These are phyloP conservation scores for Drosophila lacicola DNA, from an alignment of 2,888 invertebrate genomes.

Conservation along the genomic window DNA sequence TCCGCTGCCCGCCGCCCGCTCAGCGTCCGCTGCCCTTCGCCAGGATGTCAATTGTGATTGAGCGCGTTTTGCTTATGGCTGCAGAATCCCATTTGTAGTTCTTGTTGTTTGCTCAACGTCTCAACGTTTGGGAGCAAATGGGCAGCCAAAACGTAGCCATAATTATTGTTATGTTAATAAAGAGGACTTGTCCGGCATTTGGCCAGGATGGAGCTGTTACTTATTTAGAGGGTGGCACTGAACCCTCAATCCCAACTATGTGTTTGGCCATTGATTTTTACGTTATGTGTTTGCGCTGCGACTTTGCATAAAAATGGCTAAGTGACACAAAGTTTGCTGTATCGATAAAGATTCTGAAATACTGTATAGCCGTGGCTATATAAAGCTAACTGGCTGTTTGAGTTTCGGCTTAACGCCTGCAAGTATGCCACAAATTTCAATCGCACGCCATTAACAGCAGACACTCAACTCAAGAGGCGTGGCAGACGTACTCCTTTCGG, in stretches of 20 bases:
- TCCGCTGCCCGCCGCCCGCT: constrained; percentile 6
- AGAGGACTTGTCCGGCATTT: constrained; percentile 12
- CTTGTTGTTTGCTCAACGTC: constrained; percentile 63
- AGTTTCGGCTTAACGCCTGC: constrained; percentile 48
- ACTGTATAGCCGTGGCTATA: background rate
- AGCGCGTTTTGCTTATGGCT: constrained; percentile 72
- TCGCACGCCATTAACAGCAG: constrained; percentile 62
- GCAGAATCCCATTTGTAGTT: constrained; percentile 61
- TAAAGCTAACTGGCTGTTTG: constrained; percentile 31
- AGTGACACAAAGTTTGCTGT: constrained; percentile 39
- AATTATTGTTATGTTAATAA: constrained; percentile 80
- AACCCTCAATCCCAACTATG: constrained; percentile 3
- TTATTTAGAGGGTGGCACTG: constrained; percentile 44
- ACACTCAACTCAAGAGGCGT: constrained; percentile 55
- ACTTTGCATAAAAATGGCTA: constrained; percentile 75
- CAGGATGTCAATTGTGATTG: constrained; percentile 75
- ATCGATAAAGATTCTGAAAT: constrained; percentile 33
- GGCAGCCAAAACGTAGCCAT: constrained; percentile 63
- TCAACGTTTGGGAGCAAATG: constrained; percentile 52
- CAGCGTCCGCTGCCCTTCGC: constrained; percentile 14
- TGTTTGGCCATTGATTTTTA: constrained; percentile 65
- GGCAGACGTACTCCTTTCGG: constrained; percentile 63
- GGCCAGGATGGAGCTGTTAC: constrained; percentile 17
- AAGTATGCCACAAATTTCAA: constrained; percentile 62
- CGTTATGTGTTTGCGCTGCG: constrained; percentile 65